Percentiles rank a stretch among this genome's conserved stretches.
These are phyloP conservation scores for Emydura subglobosa DNA, from an alignment of 2,113 vertebrate species.

Conservation along the genomic window DNA sequence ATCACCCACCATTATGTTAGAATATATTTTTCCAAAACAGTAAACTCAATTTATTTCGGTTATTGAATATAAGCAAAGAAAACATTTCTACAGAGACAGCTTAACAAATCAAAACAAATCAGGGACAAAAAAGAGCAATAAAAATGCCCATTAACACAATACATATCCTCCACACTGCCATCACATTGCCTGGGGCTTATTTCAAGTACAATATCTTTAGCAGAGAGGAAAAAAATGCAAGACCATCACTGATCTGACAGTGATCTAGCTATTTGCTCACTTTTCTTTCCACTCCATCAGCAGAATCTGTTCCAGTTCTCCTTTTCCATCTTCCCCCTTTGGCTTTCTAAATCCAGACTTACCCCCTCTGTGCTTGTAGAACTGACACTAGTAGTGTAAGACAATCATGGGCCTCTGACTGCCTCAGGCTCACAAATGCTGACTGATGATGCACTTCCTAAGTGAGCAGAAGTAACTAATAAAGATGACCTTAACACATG, in stretches of 20 bases:
- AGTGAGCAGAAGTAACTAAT: slow-evolving; percentile 66
- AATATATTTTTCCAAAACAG: neutral
- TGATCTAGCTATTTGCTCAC: neutral
- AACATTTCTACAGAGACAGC: neutral
- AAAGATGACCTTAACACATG: slow-evolving; percentile 48
- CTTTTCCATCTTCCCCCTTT: neutral
- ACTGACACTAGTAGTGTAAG: neutral
- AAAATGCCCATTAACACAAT: neutral
- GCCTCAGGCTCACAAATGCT: slow-evolving; percentile 25
- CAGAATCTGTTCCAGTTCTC: slow-evolving; percentile 23
- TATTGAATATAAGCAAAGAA: neutral
- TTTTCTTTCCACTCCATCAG: slow-evolving; percentile 35
- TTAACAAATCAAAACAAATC: neutral
- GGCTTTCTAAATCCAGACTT: neutral
- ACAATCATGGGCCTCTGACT: neutral
- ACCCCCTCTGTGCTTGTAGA: rapidly evolving
- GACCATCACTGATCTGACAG: slow-evolving; percentile 35
- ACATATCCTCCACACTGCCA: neutral
- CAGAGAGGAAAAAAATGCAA: neutral
- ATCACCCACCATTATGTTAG: neutral
- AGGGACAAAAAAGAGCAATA: neutral
- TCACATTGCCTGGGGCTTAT: neutral
- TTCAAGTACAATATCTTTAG: neutral
- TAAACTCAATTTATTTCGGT: neutral
- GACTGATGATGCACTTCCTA: slow-evolving; percentile 61